A percentile compares a stretch with the other conserved stretches of the same genome.
Conservation (phyloP, 2,888 invertebrate species). For the Smittia aterrima region DNA sequence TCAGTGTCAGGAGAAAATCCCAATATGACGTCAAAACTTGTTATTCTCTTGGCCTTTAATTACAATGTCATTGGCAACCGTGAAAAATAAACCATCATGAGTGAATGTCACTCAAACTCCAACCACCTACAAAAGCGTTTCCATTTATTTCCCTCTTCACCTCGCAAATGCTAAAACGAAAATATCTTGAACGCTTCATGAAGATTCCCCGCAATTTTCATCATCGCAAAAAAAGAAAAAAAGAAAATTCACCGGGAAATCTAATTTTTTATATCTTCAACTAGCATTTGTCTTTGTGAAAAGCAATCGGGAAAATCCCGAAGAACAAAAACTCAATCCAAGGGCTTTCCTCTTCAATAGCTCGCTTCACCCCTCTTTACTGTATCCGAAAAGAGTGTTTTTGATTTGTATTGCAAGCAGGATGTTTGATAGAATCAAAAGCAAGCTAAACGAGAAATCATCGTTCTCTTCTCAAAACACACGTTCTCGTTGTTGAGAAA, state of each 20-base stretch:
- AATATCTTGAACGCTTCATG: neutral
- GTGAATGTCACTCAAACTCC: neutral
- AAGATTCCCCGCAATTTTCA: neutral
- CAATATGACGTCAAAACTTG: slow-evolving; percentile 17
- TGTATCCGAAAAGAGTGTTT: too few species aligned
- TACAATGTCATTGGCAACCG: slow-evolving; percentile 31
- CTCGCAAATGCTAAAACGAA: neutral
- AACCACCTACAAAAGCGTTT: slow-evolving; percentile 9
- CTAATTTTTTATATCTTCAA: neutral
- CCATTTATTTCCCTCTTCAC: slow-evolving; percentile 7
- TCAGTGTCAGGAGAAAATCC: neutral
- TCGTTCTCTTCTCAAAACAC: neutral
- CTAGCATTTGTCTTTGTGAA: neutral
- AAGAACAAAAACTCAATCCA: neutral
- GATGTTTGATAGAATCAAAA: neutral
- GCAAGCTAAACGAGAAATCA: neutral
- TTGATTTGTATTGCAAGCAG: too few species aligned
- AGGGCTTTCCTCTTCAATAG: neutral
- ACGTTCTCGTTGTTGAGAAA: slow-evolving; percentile 24
- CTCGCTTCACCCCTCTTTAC: neutral
- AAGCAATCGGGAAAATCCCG: neutral
- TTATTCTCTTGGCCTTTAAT: slow-evolving; percentile 19
- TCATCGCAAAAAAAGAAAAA: neutral
- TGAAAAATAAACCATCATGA: slow-evolving; percentile 14
- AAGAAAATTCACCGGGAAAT: neutral